Evolutionary conservation across 2,888 invertebrate species (phyloP).

Genomic region (Eupithecia exiguata): DNA sequence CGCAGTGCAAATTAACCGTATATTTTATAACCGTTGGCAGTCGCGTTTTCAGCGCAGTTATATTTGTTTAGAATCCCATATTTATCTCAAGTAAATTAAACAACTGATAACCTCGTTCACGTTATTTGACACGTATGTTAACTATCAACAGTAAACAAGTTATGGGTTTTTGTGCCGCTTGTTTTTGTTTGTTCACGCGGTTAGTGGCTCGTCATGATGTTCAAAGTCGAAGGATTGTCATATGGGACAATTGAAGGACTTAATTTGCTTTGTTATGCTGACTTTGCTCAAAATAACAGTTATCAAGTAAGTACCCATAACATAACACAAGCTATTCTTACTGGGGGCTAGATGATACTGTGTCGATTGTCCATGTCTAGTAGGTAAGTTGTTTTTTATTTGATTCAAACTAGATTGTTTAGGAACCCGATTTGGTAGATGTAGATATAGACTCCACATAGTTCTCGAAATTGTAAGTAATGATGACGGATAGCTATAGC

Average conservation of each 20-base stretch:
- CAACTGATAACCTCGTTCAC: conserved; percentile 49
- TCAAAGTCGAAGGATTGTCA: conserved; percentile 33
- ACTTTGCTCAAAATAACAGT: neutral
- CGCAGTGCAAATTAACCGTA: neutral
- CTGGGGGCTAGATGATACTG: neutral
- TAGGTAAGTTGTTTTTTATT: neutral
- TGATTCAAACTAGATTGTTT: neutral
- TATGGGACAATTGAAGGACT: neutral
- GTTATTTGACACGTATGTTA: conserved; percentile 45
- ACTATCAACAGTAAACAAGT: conserved; percentile 46
- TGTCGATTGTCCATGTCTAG: neutral
- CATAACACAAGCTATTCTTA: neutral
- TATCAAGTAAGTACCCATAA: neutral
- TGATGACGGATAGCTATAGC: neutral
- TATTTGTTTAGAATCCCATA: conserved; percentile 22
- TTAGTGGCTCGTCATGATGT: neutral
- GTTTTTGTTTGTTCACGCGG: conserved; percentile 29
- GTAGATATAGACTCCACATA: neutral
- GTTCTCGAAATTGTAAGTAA: neutral
- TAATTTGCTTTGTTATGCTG: neutral
- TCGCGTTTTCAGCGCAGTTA: conserved; percentile 4
- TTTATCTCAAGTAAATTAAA: conserved; percentile 42
- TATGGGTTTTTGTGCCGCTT: conserved; percentile 37
- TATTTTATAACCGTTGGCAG: neutral
- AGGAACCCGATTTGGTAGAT: neutral